phyloP scores from a whole-genome alignment of 2,113 vertebrate species.

The Scortum barcoo region DNA sequence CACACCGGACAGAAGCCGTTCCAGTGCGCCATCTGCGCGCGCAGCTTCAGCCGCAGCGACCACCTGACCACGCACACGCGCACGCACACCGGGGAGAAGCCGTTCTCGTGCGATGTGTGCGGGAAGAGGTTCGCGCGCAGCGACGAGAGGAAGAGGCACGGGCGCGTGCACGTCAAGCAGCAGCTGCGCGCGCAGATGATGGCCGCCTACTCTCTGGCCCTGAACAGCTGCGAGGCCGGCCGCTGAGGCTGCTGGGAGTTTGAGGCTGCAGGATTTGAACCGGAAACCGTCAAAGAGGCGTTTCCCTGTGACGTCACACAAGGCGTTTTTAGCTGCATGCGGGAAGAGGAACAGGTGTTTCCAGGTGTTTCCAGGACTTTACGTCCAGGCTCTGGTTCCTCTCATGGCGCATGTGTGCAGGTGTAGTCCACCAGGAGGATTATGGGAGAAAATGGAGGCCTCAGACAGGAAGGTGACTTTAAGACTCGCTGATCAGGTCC shows the following conservation, averaged over 20 bases:
- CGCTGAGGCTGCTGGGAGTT: neutral
- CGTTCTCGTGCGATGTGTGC: conserved; percentile 96
- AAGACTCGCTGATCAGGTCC: neutral
- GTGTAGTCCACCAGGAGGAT: neutral
- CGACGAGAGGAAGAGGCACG: conserved; percentile 94
- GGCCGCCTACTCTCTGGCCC: conserved; percentile 77
- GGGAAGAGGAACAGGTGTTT: conserved; percentile 20
- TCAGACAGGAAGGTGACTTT: neutral
- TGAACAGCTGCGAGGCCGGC: conserved; percentile 25
- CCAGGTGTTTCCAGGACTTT: conserved; percentile 32
- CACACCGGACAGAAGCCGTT: conserved; percentile 98
- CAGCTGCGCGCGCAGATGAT: conserved; percentile 81
- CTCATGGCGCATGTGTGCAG: conserved; percentile 24
- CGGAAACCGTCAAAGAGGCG: conserved; percentile 50
- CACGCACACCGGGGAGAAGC: conserved; percentile 96
- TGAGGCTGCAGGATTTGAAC: conserved; percentile 52
- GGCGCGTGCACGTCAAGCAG: conserved; percentile 95
- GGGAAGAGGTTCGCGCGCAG: conserved; percentile 93
- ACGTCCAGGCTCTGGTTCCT: conserved; percentile 6
- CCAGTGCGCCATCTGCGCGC: conserved; percentile 93
- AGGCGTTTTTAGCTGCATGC: conserved; percentile 10
- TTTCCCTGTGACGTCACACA: conserved; percentile 65
- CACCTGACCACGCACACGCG: conserved; percentile 97
- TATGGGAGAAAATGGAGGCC: neutral
- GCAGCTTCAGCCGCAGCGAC: conserved; percentile 97